These are phyloP conservation scores for Macropis europaea DNA, from an alignment of 2,888 invertebrate genomes.

Conservation along the genomic window DNA sequence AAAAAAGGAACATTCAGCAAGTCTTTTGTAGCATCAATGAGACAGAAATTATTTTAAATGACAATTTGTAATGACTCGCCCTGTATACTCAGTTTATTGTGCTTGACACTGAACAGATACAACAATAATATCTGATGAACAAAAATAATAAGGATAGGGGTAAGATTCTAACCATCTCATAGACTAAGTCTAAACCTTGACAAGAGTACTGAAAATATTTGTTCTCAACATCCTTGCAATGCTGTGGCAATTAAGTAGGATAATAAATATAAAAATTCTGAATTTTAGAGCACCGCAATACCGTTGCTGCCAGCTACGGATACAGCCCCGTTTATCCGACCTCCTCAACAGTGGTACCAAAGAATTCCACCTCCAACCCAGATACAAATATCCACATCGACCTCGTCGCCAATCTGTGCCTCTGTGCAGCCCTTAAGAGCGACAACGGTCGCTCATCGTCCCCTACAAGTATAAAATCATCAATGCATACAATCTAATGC, in stretches of 20 bases:
- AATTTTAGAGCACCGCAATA: constrained; percentile 66
- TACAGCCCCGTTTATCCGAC: constrained; percentile 62
- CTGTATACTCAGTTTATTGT: too few relatives aligned
- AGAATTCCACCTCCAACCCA: constrained; percentile 64
- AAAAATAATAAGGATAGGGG: too few relatives aligned
- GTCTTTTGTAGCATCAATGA: too few relatives aligned
- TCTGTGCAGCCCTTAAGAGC: constrained; percentile 68
- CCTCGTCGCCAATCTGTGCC: constrained; percentile 63
- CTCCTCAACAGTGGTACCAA: constrained; percentile 73
- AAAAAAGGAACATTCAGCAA: neutral
- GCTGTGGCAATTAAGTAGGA: too few relatives aligned
- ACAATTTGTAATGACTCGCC: too few relatives aligned
- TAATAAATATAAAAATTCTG: neutral
- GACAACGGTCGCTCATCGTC: constrained; percentile 65
- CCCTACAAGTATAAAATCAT: constrained; percentile 55
- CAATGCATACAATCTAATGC: neutral
- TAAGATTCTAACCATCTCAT: too few relatives aligned
- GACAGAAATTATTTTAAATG: too few relatives aligned
- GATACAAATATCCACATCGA: constrained; percentile 64
- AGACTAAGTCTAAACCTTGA: too few relatives aligned
- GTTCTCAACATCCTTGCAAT: too few relatives aligned
- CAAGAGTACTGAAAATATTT: too few relatives aligned
- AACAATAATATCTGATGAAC: too few relatives aligned
- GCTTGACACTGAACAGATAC: too few relatives aligned
- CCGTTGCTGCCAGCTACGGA: constrained; percentile 66